A percentile compares a stretch with the other conserved stretches of the same genome.
Evolutionary conservation across 2,888 invertebrate species (phyloP).

Genomic region (Agrilus biguttatus): DNA sequence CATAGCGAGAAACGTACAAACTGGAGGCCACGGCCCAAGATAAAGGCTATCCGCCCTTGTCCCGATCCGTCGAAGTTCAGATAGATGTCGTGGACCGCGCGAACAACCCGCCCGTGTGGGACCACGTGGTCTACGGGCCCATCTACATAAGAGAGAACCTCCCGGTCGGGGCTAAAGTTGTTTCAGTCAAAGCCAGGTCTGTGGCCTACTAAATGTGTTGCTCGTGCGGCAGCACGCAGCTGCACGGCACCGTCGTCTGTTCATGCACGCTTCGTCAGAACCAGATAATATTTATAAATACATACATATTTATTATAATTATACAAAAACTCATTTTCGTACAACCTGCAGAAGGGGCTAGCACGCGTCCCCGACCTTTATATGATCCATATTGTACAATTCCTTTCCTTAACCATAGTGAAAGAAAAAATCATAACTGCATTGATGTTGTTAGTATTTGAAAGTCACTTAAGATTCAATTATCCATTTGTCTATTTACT

Average conservation of each 20-base stretch:
- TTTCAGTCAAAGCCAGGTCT: conserved; percentile 98
- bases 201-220: conserved; percentile 33
- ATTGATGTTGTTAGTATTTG: no score
- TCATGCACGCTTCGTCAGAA: conserved; percentile 31
- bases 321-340: conserved; percentile 16
- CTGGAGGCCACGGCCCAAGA: conserved; percentile 97
- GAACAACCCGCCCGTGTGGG: conserved; percentile 96
- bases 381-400: no score
- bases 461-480: no score
- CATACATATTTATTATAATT: background rate
- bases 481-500: no score
- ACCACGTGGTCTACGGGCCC: conserved; percentile 90
- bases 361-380: conserved; percentile 41
- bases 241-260: conserved; percentile 32
- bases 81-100: conserved; percentile 97
- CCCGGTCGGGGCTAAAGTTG: conserved; percentile 94
- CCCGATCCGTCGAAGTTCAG: conserved; percentile 93
- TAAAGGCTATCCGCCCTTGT: conserved; percentile 89
- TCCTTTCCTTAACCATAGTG: no score
- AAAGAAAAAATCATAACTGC: no score
- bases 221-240: conserved; percentile 30
- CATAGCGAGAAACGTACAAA: conserved; percentile 90
- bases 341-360: conserved; percentile 40
- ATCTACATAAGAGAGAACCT: conserved; percentile 96
- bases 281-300: conserved; percentile 1